These are phyloP conservation scores for Maccullochella peelii DNA, from an alignment of 2,113 vertebrate species.

Conservation along the genomic window DNA sequence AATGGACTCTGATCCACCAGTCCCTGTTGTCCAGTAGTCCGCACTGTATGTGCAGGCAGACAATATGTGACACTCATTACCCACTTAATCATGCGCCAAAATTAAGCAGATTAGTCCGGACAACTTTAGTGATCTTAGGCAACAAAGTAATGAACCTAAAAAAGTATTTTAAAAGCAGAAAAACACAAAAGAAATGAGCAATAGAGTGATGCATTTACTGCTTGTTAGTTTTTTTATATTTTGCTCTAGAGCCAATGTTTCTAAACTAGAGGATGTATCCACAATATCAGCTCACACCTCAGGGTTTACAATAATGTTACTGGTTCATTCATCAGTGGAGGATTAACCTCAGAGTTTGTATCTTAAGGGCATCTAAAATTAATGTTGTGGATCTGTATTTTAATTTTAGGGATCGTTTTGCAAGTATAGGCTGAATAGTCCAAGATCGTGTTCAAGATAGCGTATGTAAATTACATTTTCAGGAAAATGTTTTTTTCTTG, in stretches of 20 bases:
- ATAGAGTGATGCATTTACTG: neutral
- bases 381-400: neutral
- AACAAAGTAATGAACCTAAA: slow-evolving; percentile 9
- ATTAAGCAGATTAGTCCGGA: neutral
- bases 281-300: neutral
- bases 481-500: neutral
- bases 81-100: slow-evolving; percentile 4
- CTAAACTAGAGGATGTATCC: neutral
- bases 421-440: neutral
- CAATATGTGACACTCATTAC: slow-evolving; percentile 20
- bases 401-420: neutral
- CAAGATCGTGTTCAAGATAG: neutral
- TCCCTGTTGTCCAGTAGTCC: slow-evolving; percentile 48
- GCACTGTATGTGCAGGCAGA: neutral
- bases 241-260: neutral
- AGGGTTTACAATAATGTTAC: neutral
- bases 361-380: neutral
- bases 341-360: neutral
- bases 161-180: neutral
- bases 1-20: slow-evolving; percentile 62
- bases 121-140: slow-evolving; percentile 2
- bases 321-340: neutral
- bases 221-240: neutral
- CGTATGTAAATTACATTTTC: neutral
- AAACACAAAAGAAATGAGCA: neutral